phyloP scores from a whole-genome alignment of 2,797 vertebrate species.

The Acanthurus lineatus region DNA sequence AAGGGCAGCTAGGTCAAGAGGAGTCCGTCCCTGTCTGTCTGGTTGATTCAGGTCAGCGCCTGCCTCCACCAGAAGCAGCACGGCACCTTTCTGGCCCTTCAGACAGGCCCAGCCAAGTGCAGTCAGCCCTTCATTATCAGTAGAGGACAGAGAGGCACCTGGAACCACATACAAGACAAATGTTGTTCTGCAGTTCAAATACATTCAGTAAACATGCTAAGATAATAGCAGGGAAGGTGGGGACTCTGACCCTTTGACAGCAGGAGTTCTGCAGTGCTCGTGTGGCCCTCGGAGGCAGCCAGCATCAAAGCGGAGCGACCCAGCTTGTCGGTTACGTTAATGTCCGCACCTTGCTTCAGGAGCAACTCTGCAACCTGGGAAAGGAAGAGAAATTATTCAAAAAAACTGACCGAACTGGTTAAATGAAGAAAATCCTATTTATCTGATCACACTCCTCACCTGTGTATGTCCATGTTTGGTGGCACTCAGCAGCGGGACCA shows the following conservation, averaged over 20 bases:
- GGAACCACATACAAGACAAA: constrained; percentile 32
- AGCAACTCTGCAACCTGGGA: constrained; percentile 91
- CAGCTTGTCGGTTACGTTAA: constrained; percentile 92
- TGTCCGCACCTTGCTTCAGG: constrained; percentile 89
- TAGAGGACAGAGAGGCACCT: constrained; percentile 89
- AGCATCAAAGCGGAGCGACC: constrained; percentile 94
- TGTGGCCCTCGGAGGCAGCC: constrained; percentile 93
- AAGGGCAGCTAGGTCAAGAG: constrained; percentile 95
- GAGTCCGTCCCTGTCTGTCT: constrained; percentile 95
- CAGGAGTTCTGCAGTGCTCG: constrained; percentile 90
- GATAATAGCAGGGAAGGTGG: neutral
- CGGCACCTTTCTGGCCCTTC: constrained; percentile 92
- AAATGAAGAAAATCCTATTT: neutral
- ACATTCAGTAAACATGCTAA: neutral
- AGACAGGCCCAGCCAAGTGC: constrained; percentile 96
- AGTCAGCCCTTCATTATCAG: constrained; percentile 95
- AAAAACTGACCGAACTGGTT: neutral
- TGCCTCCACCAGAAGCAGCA: constrained; percentile 91
- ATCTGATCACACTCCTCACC: constrained; percentile 81
- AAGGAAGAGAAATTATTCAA: neutral
- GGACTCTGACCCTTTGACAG: constrained; percentile 89
- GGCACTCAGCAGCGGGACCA: constrained; percentile 90
- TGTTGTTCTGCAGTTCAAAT: neutral
- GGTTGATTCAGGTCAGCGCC: constrained; percentile 92
- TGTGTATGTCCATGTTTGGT: constrained; percentile 95